Percentiles rank a stretch among this genome's conserved stretches.
Conservation (phyloP, 2,113 vertebrate genomes). For the Takifugu flavidus region DNA sequence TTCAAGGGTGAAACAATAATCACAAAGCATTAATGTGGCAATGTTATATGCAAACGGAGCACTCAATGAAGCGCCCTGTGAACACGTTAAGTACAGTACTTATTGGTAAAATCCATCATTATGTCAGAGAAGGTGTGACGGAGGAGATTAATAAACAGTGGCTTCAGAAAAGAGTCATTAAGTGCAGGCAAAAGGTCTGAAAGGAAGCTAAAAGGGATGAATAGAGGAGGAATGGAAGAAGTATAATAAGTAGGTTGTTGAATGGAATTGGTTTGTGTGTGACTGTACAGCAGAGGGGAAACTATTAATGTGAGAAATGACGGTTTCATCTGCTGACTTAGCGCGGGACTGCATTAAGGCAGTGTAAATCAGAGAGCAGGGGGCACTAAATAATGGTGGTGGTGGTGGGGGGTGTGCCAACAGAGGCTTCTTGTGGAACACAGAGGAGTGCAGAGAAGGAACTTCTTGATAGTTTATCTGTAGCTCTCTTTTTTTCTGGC, state of each 20-base stretch:
- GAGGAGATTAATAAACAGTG: constrained; percentile 1
- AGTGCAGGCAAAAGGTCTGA: background rate
- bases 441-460: no score
- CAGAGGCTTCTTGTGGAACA: no score
- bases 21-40: background rate
- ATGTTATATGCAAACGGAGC: background rate
- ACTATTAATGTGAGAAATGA: constrained; percentile 68
- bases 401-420: background rate
- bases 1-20: no score
- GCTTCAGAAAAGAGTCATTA: constrained; percentile 6
- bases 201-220: constrained; percentile 9
- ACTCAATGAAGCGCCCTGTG: background rate
- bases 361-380: constrained; percentile 44
- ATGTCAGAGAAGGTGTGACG: background rate
- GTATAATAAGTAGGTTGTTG: constrained; percentile 3
- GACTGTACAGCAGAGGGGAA: constrained; percentile 26
- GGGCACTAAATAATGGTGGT: constrained; percentile 41
- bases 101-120: constrained; percentile 4
- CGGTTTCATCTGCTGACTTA: constrained; percentile 56
- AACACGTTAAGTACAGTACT: background rate
- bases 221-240: background rate
- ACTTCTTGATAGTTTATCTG: constrained; percentile 12
- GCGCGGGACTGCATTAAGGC: constrained; percentile 57
- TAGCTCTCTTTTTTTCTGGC: constrained; percentile 11
- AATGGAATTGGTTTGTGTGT: constrained; percentile 18